phyloP scores from a whole-genome alignment of 2,797 vertebrate species.

The Ptychobarbus kaznakovi region DNA sequence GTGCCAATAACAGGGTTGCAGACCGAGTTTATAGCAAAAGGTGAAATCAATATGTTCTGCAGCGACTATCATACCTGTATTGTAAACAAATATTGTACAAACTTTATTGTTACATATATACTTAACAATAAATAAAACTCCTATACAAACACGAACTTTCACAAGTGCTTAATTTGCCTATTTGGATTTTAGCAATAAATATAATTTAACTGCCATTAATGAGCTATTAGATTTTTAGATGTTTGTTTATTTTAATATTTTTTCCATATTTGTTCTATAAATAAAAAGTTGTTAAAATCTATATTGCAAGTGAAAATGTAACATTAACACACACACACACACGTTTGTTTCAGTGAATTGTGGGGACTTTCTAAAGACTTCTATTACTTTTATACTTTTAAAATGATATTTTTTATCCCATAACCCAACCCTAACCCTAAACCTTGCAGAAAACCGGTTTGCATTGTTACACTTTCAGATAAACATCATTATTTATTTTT shows the following conservation, averaged over 20 bases:
- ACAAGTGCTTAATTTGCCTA: background rate
- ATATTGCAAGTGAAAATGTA: too few species aligned
- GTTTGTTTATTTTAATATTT: too few species aligned
- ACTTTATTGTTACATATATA: background rate
- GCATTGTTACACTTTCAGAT: too few species aligned
- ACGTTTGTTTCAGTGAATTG: too few species aligned
- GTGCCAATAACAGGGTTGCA: conserved; percentile 44
- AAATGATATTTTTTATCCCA: too few species aligned
- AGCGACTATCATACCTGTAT: conserved; percentile 12
- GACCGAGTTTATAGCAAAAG: conserved; percentile 35
- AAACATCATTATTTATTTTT: too few species aligned
- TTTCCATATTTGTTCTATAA: background rate
- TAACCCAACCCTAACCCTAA: too few species aligned
- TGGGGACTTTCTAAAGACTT: too few species aligned
- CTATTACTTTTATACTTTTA: too few species aligned
- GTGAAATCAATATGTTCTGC: conserved; percentile 30
- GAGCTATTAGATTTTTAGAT: too few species aligned
- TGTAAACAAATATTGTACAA: background rate
- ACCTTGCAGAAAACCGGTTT: too few species aligned
- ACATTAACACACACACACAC: too few species aligned
- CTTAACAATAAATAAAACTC: background rate
- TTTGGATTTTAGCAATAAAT: background rate
- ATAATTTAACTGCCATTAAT: background rate
- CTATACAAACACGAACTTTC: background rate
- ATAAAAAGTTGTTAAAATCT: background rate